These are phyloP conservation scores for Eumacrocentrus americanus DNA, from an alignment of 2,888 invertebrate genomes.

Conservation along the genomic window DNA sequence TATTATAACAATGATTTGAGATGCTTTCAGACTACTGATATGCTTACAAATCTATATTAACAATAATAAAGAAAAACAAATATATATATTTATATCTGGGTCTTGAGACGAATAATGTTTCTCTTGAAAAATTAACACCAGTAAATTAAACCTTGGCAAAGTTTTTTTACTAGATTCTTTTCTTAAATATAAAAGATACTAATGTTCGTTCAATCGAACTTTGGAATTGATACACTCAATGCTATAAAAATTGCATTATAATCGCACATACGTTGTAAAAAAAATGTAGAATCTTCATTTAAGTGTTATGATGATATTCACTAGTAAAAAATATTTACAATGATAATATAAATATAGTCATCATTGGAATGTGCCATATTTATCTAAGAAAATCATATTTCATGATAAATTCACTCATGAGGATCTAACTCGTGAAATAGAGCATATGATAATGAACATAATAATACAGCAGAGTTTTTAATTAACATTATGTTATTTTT, in stretches of 20 bases:
- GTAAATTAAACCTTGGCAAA: too few relatives aligned
- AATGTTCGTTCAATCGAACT: neutral
- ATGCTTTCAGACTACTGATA: neutral
- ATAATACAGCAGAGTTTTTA: neutral
- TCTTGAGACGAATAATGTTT: too few relatives aligned
- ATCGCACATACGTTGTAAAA: neutral
- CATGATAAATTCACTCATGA: neutral
- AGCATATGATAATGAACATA: neutral
- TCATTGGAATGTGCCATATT: slow-evolving; percentile 7
- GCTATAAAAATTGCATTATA: slow-evolving; percentile 4
- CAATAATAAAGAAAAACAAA: too few relatives aligned
- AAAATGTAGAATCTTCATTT: neutral
- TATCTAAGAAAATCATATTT: neutral
- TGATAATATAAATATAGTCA: too few relatives aligned
- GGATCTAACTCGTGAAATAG: neutral
- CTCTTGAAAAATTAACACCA: too few relatives aligned
- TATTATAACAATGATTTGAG: neutral
- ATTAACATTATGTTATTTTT: neutral
- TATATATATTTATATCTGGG: too few relatives aligned
- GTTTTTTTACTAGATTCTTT: neutral
- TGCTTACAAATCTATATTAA: neutral
- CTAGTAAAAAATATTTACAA: slow-evolving; percentile 7
- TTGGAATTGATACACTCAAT: neutral
- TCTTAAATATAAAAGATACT: neutral
- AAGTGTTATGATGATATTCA: neutral